These are phyloP conservation scores for Anoura caudifer DNA, from an alignment of 2,113 vertebrate genomes.

Conservation along the genomic window DNA sequence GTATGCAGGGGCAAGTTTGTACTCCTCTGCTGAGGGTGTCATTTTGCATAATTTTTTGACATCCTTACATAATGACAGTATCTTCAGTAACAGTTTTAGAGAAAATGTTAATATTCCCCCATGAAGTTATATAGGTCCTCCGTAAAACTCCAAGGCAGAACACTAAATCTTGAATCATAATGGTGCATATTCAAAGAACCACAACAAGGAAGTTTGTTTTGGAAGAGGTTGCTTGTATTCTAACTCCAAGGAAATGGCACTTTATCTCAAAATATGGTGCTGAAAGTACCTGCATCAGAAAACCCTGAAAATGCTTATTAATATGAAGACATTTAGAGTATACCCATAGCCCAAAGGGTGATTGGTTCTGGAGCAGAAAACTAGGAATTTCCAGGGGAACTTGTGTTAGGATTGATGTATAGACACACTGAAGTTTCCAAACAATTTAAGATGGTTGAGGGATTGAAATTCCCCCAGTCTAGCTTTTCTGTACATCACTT, in stretches of 20 bases:
- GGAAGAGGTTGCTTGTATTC: background rate
- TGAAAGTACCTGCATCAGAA: background rate
- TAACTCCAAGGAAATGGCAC: background rate
- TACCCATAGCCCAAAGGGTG: background rate
- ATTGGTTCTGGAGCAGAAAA: background rate
- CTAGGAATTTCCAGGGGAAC: background rate
- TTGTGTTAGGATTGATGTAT: background rate
- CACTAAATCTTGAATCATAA: background rate
- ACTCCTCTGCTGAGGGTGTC: background rate
- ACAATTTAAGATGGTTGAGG: background rate
- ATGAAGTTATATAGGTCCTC: background rate
- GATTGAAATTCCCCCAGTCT: background rate
- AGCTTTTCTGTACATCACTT: background rate
- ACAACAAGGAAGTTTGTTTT: background rate
- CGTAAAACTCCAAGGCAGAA: background rate
- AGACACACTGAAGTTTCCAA: background rate
- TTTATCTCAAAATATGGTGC: background rate
- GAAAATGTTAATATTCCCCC: background rate
- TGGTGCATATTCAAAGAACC: background rate
- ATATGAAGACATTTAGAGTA: background rate
- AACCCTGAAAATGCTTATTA: background rate
- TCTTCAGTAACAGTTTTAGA: background rate
- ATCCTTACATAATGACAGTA: background rate
- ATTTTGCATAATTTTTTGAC: background rate
- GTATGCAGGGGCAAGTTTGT: background rate